Base-by-base conservation (phyloP, 2,888 invertebrate species). In the Drosophila mercatorum region DNA sequence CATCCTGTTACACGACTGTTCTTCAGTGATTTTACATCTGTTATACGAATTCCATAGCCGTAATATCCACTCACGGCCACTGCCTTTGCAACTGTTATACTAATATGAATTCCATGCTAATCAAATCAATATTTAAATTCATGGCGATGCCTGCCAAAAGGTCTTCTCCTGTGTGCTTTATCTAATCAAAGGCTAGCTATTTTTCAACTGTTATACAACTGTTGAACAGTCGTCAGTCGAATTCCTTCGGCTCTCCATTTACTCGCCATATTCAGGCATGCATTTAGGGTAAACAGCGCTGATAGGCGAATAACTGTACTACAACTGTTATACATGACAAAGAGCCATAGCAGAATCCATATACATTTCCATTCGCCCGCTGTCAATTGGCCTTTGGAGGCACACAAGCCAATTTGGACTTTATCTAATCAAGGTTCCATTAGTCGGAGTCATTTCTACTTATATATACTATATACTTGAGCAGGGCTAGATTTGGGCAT, bases 361-460 rank as follows among this genome's bases (percentile, higher is more conserved):
- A 36, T 46, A 49, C 60, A 56, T 38, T 58, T 64, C 14, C 46
- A 26, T 51, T 65, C 36, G 52, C 63, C 26, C 38, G 41, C 40
- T 26, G 44, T 28, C 51, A 57, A 69, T 51, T 46, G 61, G 61
- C 47, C 34, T 49, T 51, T 40, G 10, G 38, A 38, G 28, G 49
- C 17, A 28, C 59, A 38, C 28, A 36, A 49, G 38, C 68, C 44
- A 64, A 67, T 62, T 62, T 59, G 43, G 31, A 1, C 49, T 57
- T 69, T 80, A 80, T 80, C 79, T 80, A 68, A 80, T 77, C 79
- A 55, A 14, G 34, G 28, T 64, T 49, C 58, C 52, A 68, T 65
- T 66, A 66, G 55, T 57, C 61, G 57, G 40, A 66, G 64, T 69
- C 59, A 66, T 57, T 66, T 63, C 70, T 63, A 49, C 60, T 53